Base-by-base conservation (phyloP, 2,797 vertebrate species). In the Fratercula arctica region DNA sequence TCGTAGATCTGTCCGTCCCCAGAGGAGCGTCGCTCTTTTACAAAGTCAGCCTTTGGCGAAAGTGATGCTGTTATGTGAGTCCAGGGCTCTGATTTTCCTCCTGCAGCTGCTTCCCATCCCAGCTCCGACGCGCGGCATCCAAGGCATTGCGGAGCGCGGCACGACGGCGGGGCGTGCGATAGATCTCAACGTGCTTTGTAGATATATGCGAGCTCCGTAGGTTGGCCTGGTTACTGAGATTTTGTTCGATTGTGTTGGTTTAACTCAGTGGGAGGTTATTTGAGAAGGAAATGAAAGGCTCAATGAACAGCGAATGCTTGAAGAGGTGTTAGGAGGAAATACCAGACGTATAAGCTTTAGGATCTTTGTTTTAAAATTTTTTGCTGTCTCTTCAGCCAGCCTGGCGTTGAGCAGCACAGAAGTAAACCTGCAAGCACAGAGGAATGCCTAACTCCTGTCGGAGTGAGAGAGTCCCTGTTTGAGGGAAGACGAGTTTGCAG, bases 241-340 rank as follows among this genome's bases (percentile, higher is more conserved):
- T 78, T 41, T 39, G 8, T 91, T 95, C 18, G 39, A 89, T 90
- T 96, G 76, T 93, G 83, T 95, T 91, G 91, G 66, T 95, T 96
- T 94, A 94, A 90, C 95, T 89, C 95, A 76, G 93, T 91, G 87
- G 95, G 96, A 95, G 91, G 90, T 76, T 95, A 84, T 96, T 94
- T 94, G 94, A 88, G 87, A 89, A 82, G 85, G 90, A 93, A 92
- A 90, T 91, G 85, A 94, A 96, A 95, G 91, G 93, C 87, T 94
- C 79, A 56, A 4, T 85, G 93, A 94, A 78, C 73, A 50, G 69
- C 7, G 67, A 94, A 76, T 19, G 51, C 83, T 89, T 82, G 93
- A 90, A 91, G 87, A 90, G 91, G 80, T 90, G 85, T 93, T 94
- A 72, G 90, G 91, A 93, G 94, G 85, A 89, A 94, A 92, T 68